phyloP scores from a whole-genome alignment of 1,140 invertebrate genomes.

The Macrostomum lignano region DNA sequence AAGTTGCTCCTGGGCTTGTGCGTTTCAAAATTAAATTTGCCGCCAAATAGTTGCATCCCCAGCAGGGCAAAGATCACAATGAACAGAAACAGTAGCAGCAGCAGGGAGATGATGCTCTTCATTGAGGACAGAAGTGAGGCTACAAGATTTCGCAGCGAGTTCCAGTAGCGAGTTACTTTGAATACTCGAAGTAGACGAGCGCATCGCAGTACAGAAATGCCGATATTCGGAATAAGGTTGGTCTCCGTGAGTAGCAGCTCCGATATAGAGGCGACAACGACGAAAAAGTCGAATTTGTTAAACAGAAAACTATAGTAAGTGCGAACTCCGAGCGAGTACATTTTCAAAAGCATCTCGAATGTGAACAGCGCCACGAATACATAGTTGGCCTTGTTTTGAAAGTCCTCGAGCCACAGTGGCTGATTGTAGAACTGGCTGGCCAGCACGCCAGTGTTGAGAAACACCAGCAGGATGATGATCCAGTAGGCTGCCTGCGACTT shows the following conservation, averaged over 20 bases:
- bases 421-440: conserved; percentile 92
- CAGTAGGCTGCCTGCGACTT: conserved; percentile 97
- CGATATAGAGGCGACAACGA: conserved; percentile 33
- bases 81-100: conserved; percentile 86
- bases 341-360: conserved; percentile 93
- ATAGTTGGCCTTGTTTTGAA: conserved; percentile 80
- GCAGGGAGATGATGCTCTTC: conserved; percentile 79
- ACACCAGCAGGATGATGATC: conserved; percentile 77
- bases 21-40: conserved; percentile 33
- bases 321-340: conserved; percentile 84
- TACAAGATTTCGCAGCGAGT: conserved; percentile 79
- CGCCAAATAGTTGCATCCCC: conserved; percentile 48
- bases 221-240: conserved; percentile 33
- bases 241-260: conserved; percentile 33
- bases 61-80: conserved; percentile 95
- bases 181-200: conserved; percentile 35
- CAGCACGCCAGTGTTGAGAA: conserved; percentile 39
- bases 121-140: conserved; percentile 89
- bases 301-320: conserved; percentile 35
- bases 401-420: conserved; percentile 64
- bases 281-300: conserved; percentile 38
- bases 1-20: conserved; percentile 36
- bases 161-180: conserved; percentile 58
- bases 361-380: conserved; percentile 91
- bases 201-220: conserved; percentile 35